phyloP scores from a whole-genome alignment of 1,140 invertebrate genomes.

The Hyles euphorbiae region DNA sequence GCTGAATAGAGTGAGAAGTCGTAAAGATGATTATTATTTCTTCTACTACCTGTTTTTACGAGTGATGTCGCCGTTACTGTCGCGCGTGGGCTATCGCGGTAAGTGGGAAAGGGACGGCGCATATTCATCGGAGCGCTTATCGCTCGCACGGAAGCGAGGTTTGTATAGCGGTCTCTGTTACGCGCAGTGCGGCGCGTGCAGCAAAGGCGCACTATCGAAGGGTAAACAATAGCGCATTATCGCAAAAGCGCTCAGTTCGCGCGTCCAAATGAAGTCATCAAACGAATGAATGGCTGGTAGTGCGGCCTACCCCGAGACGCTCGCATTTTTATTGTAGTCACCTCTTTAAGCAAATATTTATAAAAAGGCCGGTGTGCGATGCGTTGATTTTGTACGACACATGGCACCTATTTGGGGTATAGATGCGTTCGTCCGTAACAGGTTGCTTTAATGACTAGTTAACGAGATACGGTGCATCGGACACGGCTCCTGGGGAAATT shows the following conservation, averaged over 20 bases:
- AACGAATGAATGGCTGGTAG: slow-evolving; percentile 67
- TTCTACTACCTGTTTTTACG: slow-evolving; percentile 76
- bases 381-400: too few species aligned
- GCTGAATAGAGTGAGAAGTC: slow-evolving; percentile 77
- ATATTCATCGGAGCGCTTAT: slow-evolving; percentile 41
- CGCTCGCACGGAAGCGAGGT: slow-evolving; percentile 31
- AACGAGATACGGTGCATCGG: too few species aligned
- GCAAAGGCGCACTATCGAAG: slow-evolving; percentile 65
- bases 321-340: slow-evolving; percentile 64
- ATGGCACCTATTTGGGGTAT: too few species aligned
- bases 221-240: slow-evolving; percentile 75
- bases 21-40: slow-evolving; percentile 78
- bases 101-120: slow-evolving; percentile 43
- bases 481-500: too few species aligned
- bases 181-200: slow-evolving; percentile 60
- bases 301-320: slow-evolving; percentile 53
- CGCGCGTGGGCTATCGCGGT: slow-evolving; percentile 15
- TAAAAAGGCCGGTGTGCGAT: too few species aligned
- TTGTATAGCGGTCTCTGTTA: slow-evolving; percentile 55
- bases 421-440: too few species aligned
- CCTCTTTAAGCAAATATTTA: neutral
- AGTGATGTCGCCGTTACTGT: slow-evolving; percentile 47
- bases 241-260: slow-evolving; percentile 57
- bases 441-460: too few species aligned
- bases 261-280: slow-evolving; percentile 73